Percentiles rank a stretch among this genome's conserved stretches.
These are phyloP conservation scores for Scalopus aquaticus DNA, from an alignment of 2,113 vertebrate species.

Conservation along the genomic window DNA sequence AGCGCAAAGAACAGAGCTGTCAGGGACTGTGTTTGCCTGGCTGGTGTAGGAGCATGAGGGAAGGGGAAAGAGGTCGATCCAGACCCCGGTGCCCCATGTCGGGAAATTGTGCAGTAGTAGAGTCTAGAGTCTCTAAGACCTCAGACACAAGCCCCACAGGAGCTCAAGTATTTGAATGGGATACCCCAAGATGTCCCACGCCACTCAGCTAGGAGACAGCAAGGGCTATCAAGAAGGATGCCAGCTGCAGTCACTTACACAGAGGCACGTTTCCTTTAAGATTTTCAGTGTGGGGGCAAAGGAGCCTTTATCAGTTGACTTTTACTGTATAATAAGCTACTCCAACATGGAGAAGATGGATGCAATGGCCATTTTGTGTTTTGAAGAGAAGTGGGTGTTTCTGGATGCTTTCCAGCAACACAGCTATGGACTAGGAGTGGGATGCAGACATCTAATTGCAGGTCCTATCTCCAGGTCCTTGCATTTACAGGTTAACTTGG, in stretches of 20 bases:
- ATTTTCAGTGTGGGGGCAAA: background rate
- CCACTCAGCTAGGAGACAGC: background rate
- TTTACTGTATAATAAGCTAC: too few relatives aligned
- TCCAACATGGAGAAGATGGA: too few relatives aligned
- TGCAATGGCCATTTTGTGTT: background rate
- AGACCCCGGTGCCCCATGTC: background rate
- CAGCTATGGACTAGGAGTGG: background rate
- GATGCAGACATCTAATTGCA: accelerated
- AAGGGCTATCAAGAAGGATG: background rate
- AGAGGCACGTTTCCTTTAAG: background rate
- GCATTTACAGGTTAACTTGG: background rate
- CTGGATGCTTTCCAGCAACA: background rate
- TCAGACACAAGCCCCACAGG: background rate
- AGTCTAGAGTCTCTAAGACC: too few relatives aligned
- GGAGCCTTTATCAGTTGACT: background rate
- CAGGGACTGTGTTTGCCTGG: background rate
- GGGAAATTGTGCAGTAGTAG: background rate
- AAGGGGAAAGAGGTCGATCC: background rate
- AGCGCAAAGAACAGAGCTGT: background rate
- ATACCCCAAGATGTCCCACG: background rate
- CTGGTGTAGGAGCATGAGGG: background rate
- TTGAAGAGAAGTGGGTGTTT: background rate
- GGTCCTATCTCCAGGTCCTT: background rate
- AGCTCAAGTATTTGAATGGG: background rate
- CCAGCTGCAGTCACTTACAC: background rate